Evolutionary conservation across 1,140 invertebrate species (phyloP).

Genomic region (Orius insidiosus): DNA sequence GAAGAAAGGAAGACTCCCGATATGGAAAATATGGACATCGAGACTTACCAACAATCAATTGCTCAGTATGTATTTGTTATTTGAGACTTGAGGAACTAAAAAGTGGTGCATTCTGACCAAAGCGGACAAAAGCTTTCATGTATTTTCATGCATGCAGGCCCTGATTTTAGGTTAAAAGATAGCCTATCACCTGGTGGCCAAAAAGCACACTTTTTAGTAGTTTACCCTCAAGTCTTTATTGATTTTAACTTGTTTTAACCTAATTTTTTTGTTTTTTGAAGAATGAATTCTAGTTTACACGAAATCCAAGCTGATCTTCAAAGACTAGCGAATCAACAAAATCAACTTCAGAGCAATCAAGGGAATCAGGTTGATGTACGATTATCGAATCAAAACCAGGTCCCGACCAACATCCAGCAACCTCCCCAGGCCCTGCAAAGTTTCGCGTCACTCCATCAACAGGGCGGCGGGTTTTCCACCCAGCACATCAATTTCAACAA

Average conservation of each 20-base stretch:
- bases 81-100: constrained; percentile 3
- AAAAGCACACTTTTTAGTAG: too few species aligned
- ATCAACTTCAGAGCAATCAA: constrained; percentile 54
- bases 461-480: constrained; percentile 2
- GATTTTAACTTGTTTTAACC: constrained; percentile 7
- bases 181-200: too few species aligned
- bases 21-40: constrained; percentile 63
- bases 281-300: constrained; percentile 79
- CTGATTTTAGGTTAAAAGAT: too few species aligned
- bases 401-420: constrained; percentile 15
- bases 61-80: constrained; percentile 48
- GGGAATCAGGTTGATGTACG: constrained; percentile 20
- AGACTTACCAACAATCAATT: constrained; percentile 70
- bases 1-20: constrained; percentile 54
- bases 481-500: constrained; percentile 10
- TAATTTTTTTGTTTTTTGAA: constrained; percentile 24
- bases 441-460: constrained; percentile 18
- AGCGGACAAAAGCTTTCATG: too few species aligned
- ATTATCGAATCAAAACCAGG: constrained; percentile 2
- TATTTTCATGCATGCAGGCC: too few species aligned
- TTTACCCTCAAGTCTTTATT: constrained; percentile 5
- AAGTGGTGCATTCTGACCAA: not conserved
- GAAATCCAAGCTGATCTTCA: constrained; percentile 87
- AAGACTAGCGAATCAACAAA: constrained; percentile 69
- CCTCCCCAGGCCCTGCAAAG: constrained; percentile 18